phyloP scores from a whole-genome alignment of 2,113 vertebrate genomes.

The Brienomyrus brachyistius region DNA sequence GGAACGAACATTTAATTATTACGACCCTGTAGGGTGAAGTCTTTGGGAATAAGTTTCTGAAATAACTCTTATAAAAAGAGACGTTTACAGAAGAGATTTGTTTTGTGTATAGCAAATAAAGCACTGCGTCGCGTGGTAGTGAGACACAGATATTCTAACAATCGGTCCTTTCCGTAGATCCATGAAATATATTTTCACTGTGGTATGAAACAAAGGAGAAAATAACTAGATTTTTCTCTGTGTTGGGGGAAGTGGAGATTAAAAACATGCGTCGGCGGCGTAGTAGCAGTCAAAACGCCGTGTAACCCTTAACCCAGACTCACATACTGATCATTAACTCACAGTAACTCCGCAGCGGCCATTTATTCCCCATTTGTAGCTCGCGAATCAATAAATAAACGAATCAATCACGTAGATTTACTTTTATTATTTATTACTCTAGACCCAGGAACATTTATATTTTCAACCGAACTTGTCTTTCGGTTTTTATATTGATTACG shows the following conservation, averaged over 20 bases:
- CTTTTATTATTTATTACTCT: not conserved
- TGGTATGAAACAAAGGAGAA: conserved; percentile 39
- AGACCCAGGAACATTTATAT: not conserved
- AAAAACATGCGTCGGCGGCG: not conserved
- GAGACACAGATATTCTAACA: conserved; percentile 40
- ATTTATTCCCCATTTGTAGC: not conserved
- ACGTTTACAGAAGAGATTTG: conserved; percentile 32
- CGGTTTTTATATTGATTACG: not conserved
- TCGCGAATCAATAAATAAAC: not conserved
- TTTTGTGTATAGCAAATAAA: not conserved
- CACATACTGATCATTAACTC: not conserved
- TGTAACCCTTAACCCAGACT: not conserved
- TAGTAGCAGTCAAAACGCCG: not conserved
- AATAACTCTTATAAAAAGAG: conserved; percentile 29
- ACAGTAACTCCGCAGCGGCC: not conserved
- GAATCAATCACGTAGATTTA: not conserved
- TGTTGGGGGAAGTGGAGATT: not conserved
- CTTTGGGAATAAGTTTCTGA: conserved; percentile 20
- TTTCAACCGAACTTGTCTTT: not conserved
- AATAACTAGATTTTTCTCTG: conserved; percentile 32
- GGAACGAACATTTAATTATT: not conserved
- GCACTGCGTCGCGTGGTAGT: conserved; percentile 31
- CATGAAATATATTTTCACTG: conserved; percentile 41
- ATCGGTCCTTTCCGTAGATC: conserved; percentile 38
- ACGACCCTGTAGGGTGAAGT: not conserved